These are phyloP conservation scores for Phalangium opilio DNA, from an alignment of 2,888 invertebrate genomes.

Conservation along the genomic window DNA sequence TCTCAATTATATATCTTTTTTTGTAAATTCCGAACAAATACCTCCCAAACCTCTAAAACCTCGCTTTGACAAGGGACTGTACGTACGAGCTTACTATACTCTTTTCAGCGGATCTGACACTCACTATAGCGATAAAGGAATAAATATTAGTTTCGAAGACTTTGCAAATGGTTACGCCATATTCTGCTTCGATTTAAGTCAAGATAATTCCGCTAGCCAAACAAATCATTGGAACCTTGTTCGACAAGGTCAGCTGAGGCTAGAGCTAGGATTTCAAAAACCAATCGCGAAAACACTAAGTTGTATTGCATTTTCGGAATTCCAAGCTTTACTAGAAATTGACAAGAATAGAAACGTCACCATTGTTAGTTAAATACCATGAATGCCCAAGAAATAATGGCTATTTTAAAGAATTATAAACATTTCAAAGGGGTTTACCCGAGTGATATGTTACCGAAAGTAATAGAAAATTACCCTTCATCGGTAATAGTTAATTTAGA, in stretches of 20 bases:
- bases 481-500: too few species aligned
- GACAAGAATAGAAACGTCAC: too few species aligned
- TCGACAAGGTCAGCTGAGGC: constrained; percentile 19
- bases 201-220: constrained; percentile 16
- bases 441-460: too few species aligned
- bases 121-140: constrained; percentile 20
- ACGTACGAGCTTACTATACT: constrained; percentile 22
- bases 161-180: constrained; percentile 18
- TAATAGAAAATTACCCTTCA: too few species aligned
- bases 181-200: constrained; percentile 23
- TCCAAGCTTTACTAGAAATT: constrained; percentile 25
- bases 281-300: constrained; percentile 19
- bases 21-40: constrained; percentile 20
- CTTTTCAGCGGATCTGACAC: constrained; percentile 20
- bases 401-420: too few species aligned
- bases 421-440: too few species aligned
- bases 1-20: constrained; percentile 14
- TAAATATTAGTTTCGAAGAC: constrained; percentile 13
- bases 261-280: constrained; percentile 21
- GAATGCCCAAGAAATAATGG: too few species aligned
- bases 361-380: too few species aligned
- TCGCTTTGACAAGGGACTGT: constrained; percentile 3
- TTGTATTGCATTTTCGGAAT: constrained; percentile 23
- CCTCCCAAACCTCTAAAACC: constrained; percentile 14
- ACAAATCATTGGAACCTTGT: constrained; percentile 9